These are phyloP conservation scores for Euplagia quadripunctaria DNA, from an alignment of 2,888 invertebrate species.

Conservation along the genomic window DNA sequence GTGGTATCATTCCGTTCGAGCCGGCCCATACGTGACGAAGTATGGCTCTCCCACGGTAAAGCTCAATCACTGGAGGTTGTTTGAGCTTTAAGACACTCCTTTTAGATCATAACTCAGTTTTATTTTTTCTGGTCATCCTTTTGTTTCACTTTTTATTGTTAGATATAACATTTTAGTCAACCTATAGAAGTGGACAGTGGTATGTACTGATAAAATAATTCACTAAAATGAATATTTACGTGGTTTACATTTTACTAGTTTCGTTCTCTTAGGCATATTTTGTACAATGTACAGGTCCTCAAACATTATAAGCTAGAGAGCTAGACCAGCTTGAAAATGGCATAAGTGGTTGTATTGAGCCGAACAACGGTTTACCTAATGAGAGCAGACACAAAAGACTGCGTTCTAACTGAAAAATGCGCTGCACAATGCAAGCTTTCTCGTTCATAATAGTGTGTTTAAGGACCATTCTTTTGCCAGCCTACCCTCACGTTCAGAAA, in stretches of 20 bases:
- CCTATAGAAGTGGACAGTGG: too few relatives aligned
- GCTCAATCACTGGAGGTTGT: too few relatives aligned
- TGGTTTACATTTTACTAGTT: background rate
- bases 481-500: background rate
- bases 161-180: too few relatives aligned
- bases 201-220: background rate
- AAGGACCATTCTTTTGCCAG: background rate
- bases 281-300: background rate
- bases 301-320: background rate
- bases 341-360: constrained; percentile 9
- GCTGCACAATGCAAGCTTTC: background rate
- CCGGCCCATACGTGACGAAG: too few relatives aligned
- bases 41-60: too few relatives aligned
- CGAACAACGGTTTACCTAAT: background rate
- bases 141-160: too few relatives aligned
- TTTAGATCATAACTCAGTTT: too few relatives aligned
- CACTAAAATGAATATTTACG: background rate
- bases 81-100: too few relatives aligned
- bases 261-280: background rate
- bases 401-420: constrained; percentile 1
- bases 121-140: too few relatives aligned
- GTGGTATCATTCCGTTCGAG: too few relatives aligned
- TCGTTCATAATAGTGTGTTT: background rate
- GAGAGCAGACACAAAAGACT: constrained; percentile 6
- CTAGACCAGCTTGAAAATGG: background rate